Evolutionary conservation across 2,797 vertebrate genomes (phyloP), one percentile per base, ranked within the genome.

Genomic region (Clangula hyemalis): DNA sequence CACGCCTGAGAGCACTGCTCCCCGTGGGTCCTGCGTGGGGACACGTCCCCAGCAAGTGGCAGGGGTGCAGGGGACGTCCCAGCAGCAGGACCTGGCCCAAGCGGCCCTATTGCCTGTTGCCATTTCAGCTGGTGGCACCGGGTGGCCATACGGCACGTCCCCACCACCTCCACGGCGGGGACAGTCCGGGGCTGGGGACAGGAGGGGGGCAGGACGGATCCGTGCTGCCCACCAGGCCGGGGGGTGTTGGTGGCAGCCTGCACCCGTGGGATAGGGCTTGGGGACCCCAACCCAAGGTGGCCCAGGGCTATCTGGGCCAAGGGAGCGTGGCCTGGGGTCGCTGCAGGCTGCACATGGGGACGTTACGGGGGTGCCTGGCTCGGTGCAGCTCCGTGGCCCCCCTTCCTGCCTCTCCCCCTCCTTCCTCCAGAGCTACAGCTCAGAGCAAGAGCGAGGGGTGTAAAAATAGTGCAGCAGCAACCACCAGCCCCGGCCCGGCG

Each of bases 211-310:
- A 53, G 61, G 72, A 51, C 43, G 2, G 72, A 34, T 72, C 75
- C 1, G 10, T 22, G 78, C 18, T 13, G 6, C 88, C 71, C 28
- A 62, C 34, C 1, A 62, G 6, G 70, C 74, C 0, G 3, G 60
- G 57, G 47, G 38, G 1, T 2, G 1, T 61, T 0, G 34, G 11
- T 54, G 1, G 2, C 81, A 70, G 51, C 68, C 62, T 5, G 54
- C 5, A 0, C n/a, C 20, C 1, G 1, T 27, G 77, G 3, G 45
- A 14, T 0, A 3, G 36, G 45, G 32, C 53, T 7, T 2, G 3
- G 65, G 66, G 49, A 65, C 36, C 28, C 39, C 21, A 4, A 21
- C 21, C 47, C 47, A 47, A 22, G 20, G 21, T 47, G 47, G 21
- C 47, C 21, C 28, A 6, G 74, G 53, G 56, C 36, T 36, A 1